Evolutionary conservation across 1,140 invertebrate genomes (phyloP), one percentile per base, ranked within the genome.

Genomic region (Aphidius ervi): DNA sequence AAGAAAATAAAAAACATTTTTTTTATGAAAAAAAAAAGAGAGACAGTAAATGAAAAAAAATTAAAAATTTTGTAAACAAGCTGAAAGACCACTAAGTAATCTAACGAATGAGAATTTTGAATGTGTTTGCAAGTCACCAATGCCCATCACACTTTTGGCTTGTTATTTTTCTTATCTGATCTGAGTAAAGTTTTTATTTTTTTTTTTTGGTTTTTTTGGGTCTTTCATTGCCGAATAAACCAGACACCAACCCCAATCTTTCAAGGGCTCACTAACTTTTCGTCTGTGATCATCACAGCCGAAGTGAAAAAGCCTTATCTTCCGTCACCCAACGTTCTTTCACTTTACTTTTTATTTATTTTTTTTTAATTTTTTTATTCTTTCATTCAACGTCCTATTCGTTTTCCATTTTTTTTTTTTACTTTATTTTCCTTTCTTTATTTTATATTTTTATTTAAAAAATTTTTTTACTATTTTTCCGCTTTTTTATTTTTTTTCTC

Each of bases 351-450:
- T 16, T 16, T 16, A 16, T 16, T 16, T 16, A 16, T 16, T 16
- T 16, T 16, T 16, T 16, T 16, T 16, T 9, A 6, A 6, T 43
- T 43, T 8, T 43, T 8, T 43, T 43, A 54, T 42, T 39, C 40
- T n/a, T 5, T 54, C 8, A 54, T 54, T 42, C 39, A 37, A 9
- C 23, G 23, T 54, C 5, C 65, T 67, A 65, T 69, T 63, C 23
- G 31, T 49, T 39, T 10, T 40, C 45, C 46, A 9, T 49, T 52
- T 46, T 46, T 46, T 46, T 46, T 31, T 31, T 31, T 31, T 16
- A 16, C 16, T 31, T 3, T 31, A 0, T 31, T 31, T 31, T 31
- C 23, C 23, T 31, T 31, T 31, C 16, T 16, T 16, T 16, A 16
- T 16, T 31, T 31, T 31, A 31, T 31, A 31, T 31, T 31, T 31